phyloP scores from a whole-genome alignment of 2,797 vertebrate species.

The Amphiprion clarkii region DNA sequence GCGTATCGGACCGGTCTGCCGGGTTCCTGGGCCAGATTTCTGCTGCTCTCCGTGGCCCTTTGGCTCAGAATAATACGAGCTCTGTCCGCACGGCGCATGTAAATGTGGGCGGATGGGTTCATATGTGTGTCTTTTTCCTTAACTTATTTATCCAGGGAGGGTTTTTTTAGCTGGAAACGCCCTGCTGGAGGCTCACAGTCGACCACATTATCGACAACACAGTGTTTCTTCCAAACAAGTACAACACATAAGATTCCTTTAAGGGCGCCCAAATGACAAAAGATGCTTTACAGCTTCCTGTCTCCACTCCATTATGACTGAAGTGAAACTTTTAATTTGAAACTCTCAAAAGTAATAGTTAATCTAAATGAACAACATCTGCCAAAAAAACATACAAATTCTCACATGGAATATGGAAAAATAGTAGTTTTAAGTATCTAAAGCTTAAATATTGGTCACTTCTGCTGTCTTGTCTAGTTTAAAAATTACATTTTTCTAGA shows the following conservation, averaged over 20 bases:
- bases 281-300: background rate
- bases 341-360: background rate
- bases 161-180: slow-evolving; percentile 12
- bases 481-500: too few relatives aligned
- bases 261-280: background rate
- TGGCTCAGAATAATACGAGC: slow-evolving; percentile 44
- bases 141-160: slow-evolving; percentile 37
- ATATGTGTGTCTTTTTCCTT: slow-evolving; percentile 32
- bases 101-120: slow-evolving; percentile 37
- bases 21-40: slow-evolving; percentile 19
- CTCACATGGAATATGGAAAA: too few relatives aligned
- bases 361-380: too few relatives aligned
- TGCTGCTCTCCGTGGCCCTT: slow-evolving; percentile 48
- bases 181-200: slow-evolving; percentile 8
- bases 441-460: too few relatives aligned
- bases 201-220: background rate
- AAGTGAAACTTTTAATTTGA: background rate
- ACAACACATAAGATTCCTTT: background rate
- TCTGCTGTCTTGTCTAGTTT: too few relatives aligned
- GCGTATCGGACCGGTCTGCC: background rate
- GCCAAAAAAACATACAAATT: too few relatives aligned
- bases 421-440: too few relatives aligned
- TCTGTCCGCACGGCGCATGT: slow-evolving; percentile 19
- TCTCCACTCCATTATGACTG: background rate
- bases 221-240: background rate